Base-by-base conservation (phyloP, 2,113 vertebrate genomes). In the Origma solitaria region DNA sequence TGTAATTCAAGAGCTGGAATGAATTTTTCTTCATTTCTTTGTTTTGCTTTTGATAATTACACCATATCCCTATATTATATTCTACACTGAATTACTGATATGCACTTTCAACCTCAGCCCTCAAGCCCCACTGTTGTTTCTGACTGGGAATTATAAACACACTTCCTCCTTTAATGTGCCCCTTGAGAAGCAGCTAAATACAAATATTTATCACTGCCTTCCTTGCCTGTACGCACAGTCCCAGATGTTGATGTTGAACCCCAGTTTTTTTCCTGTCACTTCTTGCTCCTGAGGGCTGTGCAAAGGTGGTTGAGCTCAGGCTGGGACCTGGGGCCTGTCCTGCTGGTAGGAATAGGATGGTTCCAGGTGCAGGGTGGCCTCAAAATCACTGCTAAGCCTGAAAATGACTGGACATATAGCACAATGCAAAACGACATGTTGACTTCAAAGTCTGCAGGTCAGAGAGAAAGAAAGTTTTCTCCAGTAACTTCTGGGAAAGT, bases 1-100 rank as follows among this genome's bases (percentile, higher is more conserved):
- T 21, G 20, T 38, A 65, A 69, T 51, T 77, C 1, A 2, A 86
- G 60, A 92, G 17, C n/a, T 21, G 31, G 47, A 51, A 44, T 66
- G 15, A 49, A 37, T 90, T 88, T 66, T 87, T 72, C 71, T 92
- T 85, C 1, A 42, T 95, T 73, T 71, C 75, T 91, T 90, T 96
- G 84, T 95, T 96, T 96, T 95, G 47, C 56, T 94, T 93, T 95
- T 93, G 88, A 82, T 93, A 93, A 93, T 96, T 88, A 93, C 28
- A 42, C 30, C 25, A 2, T 80, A 90, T 44, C 47, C 49, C 60
- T 56, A 7, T 35, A 60, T 88, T 61, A 93, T 66, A 83, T 90
- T 93, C 68, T 30, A 23, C 40, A 11, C 65, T 93, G 83, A 95
- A 71, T 93, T 94, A 94, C 65, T 88, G 91, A 72, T 77, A 81